Percentiles rank a stretch among this genome's conserved stretches.
These are phyloP conservation scores for Rhodeus uyekii DNA, from an alignment of 2,797 vertebrate genomes.

Conservation along the genomic window DNA sequence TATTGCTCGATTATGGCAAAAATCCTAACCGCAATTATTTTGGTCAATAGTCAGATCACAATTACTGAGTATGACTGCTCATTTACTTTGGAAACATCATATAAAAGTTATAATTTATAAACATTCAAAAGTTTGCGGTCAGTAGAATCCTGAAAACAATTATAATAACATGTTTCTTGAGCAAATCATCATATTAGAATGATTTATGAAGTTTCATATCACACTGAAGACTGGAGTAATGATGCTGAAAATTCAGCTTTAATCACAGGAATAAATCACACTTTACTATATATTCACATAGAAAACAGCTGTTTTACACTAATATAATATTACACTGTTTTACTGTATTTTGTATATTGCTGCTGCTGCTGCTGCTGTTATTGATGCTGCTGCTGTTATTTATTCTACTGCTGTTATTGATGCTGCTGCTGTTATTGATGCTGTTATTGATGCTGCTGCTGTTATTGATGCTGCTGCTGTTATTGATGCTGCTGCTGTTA, in stretches of 20 bases:
- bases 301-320: no score
- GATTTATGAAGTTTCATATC: not conserved
- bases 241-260: not conserved
- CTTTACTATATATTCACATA: no score
- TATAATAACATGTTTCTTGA: not conserved
- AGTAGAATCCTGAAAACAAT: not conserved
- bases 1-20: not conserved
- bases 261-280: not conserved
- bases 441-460: no score
- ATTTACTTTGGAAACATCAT: no score
- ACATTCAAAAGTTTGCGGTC: not conserved
- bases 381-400: no score
- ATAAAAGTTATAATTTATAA: not conserved
- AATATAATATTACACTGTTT: no score
- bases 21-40: not conserved
- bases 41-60: not conserved
- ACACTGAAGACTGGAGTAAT: not conserved
- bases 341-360: no score
- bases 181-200: not conserved
- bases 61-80: not conserved
- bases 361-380: no score
- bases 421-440: no score
- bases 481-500: no score
- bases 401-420: no score
- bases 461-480: no score